phyloP scores from a whole-genome alignment of 2,113 vertebrate species.

The Podarcis raffonei region DNA sequence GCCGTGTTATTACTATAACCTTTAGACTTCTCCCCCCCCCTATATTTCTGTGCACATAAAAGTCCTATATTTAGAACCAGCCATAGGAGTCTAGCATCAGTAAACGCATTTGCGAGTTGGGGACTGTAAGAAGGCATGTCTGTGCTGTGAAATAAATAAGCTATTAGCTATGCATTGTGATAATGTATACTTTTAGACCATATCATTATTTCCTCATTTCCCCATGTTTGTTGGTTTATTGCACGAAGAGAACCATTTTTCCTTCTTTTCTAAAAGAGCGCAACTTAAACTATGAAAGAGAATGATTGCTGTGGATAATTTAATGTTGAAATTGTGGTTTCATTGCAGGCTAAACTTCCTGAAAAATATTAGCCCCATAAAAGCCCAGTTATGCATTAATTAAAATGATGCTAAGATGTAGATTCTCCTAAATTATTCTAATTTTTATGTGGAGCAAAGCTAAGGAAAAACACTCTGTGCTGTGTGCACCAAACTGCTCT shows the following conservation, averaged over 20 bases:
- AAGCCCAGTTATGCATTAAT: constrained; percentile 54
- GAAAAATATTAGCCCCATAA: constrained; percentile 48
- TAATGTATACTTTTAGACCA: constrained; percentile 70
- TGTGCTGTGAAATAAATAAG: constrained; percentile 68
- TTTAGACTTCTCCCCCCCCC: constrained; percentile 70
- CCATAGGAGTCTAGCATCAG: constrained; percentile 71
- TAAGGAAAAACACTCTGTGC: constrained; percentile 35
- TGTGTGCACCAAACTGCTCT: constrained; percentile 43
- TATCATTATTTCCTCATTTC: constrained; percentile 76
- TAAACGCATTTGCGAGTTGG: constrained; percentile 69
- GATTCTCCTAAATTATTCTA: constrained; percentile 41
- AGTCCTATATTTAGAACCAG: constrained; percentile 76
- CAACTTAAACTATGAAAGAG: constrained; percentile 65
- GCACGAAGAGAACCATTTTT: constrained; percentile 65
- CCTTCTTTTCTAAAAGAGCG: constrained; percentile 50
- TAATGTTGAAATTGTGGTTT: constrained; percentile 75
- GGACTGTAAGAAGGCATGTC: constrained; percentile 62
- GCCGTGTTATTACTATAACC: constrained; percentile 81
- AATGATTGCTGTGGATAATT: constrained; percentile 64
- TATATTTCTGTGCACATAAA: constrained; percentile 69
- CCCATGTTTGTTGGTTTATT: constrained; percentile 62
- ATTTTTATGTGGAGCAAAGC: constrained; percentile 42
- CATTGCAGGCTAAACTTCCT: constrained; percentile 61
- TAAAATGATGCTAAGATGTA: constrained; percentile 47
- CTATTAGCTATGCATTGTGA: constrained; percentile 66